Conservation (phyloP, 2,797 vertebrate species). For the Echeneis naucrates region DNA sequence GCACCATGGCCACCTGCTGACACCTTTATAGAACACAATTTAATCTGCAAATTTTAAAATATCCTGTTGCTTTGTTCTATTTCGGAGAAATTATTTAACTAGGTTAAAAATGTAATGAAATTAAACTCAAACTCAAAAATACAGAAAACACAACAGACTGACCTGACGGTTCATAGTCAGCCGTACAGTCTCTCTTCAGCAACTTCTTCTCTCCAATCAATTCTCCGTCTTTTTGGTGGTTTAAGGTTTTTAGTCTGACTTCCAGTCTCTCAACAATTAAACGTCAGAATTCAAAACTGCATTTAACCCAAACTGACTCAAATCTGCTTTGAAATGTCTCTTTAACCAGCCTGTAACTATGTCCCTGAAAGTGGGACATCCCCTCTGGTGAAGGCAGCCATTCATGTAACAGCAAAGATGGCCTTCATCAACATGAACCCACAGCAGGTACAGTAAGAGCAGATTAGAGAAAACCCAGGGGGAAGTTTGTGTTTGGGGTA, state of each 20-base stretch:
- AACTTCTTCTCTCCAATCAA: constrained; percentile 32
- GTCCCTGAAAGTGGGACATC: constrained; percentile 4
- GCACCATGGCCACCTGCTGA: background rate
- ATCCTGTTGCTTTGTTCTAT: background rate
- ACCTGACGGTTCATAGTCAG: background rate
- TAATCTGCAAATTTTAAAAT: background rate
- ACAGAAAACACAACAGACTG: background rate
- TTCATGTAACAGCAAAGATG: background rate
- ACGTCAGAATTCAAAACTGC: background rate
- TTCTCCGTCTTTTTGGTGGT: constrained; percentile 9
- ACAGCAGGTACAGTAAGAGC: constrained; percentile 5
- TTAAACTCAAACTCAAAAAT: background rate
- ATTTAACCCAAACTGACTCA: constrained; percentile 26
- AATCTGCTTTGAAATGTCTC: background rate
- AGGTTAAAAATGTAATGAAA: too few relatives aligned
- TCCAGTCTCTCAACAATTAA: constrained; percentile 29
- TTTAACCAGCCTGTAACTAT: background rate
- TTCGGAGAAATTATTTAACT: background rate
- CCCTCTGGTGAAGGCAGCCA: background rate
- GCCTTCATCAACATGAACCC: constrained; percentile 12
- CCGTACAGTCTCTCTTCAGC: background rate
- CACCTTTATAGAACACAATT: background rate
- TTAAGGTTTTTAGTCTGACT: constrained; percentile 4
- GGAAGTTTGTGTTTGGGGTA: constrained; percentile 25
- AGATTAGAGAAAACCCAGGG: constrained; percentile 27